Percentiles rank a stretch among this genome's conserved stretches.
Conservation (phyloP, 1,140 invertebrate species). For the Nixonia krombeini region DNA sequence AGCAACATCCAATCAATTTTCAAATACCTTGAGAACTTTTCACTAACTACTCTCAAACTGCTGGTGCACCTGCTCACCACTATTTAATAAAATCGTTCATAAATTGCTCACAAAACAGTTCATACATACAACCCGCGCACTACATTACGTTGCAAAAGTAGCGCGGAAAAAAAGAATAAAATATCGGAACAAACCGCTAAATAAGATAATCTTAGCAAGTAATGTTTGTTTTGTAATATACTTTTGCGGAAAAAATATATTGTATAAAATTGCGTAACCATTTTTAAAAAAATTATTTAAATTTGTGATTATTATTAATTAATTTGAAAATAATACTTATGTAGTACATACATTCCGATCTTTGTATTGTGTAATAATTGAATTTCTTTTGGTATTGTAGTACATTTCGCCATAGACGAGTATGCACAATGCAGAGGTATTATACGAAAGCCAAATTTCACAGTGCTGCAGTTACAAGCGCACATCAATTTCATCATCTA, state of each 20-base stretch:
- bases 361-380: too few species aligned
- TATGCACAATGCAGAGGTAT: too few species aligned
- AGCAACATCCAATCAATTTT: slow-evolving; percentile 13
- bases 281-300: not conserved
- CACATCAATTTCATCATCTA: not conserved
- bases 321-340: too few species aligned
- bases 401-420: too few species aligned
- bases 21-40: slow-evolving; percentile 27
- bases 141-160: not conserved
- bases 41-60: slow-evolving; percentile 25
- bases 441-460: too few species aligned
- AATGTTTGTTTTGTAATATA: too few species aligned
- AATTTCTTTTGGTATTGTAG: too few species aligned
- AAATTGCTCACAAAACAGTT: slow-evolving; percentile 31
- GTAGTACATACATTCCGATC: too few species aligned
- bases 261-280: not conserved
- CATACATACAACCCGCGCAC: slow-evolving; percentile 4
- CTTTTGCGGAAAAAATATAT: too few species aligned
- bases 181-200: too few species aligned
- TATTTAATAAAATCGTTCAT: slow-evolving; percentile 34
- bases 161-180: not conserved
- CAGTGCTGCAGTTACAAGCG: not conserved
- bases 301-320: too few species aligned
- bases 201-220: too few species aligned
- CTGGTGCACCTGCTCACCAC: slow-evolving; percentile 28